Evolutionary conservation across 2,888 invertebrate genomes (phyloP), one percentile per base, ranked within the genome.

Genomic region (Papilio elwesi): DNA sequence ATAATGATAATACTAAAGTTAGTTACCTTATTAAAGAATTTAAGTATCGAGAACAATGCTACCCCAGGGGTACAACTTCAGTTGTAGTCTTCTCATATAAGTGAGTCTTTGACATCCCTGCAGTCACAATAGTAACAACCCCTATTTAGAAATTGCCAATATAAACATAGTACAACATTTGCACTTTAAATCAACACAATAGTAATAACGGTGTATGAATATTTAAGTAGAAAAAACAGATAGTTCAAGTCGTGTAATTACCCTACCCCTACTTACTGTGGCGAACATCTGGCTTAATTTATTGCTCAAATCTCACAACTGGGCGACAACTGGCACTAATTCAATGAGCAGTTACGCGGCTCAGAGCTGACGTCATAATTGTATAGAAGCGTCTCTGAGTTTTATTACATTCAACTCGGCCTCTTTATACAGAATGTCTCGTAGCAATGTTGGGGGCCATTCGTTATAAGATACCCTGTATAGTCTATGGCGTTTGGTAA

Each of bases 281-380:
- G 74, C 76, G 77, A 82, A 80, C 88, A 87, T 87, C 86, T 87
- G 87, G 81, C 80, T 78, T 78, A 86, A 85, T 89, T 88, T 85
- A 87, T 85, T 78, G 86, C 88, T 86, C 88, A 87, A 91, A 91
- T 92, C 91, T 88, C 86, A 81, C 90, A 91, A 91, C 87, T 91
- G 87, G 86, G 83, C 82, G 84, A 80, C 88, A 89, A 91, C 85
- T 86, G 85, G 87, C 85, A 90, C 88, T 92, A 90, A 92, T 92
- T 90, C 84, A 90, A 91, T 92, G 85, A 90, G 74, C 74, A 71
- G 64, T 55, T 52, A 71, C 51, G n/a, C 68, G 51, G 73, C 52
- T 73, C 64, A 68, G 59, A 57, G 55, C 64, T 68, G 73, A 55
- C 68, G 68, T 68, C 68, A 71, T 65, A 65, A 71, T 71, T 68